These are phyloP conservation scores for Fopius arisanus DNA, from an alignment of 1,140 invertebrate species.

Conservation along the genomic window DNA sequence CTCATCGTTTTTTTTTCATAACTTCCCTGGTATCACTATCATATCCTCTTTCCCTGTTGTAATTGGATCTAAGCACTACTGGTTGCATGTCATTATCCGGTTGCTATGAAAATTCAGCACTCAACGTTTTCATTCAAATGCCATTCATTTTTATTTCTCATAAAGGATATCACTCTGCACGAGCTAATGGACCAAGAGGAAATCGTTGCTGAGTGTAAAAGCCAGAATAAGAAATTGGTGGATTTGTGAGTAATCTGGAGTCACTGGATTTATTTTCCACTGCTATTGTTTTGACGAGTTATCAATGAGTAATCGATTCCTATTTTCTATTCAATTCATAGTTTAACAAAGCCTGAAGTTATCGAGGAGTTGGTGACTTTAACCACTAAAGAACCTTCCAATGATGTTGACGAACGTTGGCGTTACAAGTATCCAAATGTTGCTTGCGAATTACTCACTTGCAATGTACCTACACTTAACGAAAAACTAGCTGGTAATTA, in stretches of 20 bases:
- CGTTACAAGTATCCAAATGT: conserved; percentile 92
- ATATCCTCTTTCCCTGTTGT: background rate
- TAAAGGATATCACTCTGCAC: conserved; percentile 87
- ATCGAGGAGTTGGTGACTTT: conserved; percentile 86
- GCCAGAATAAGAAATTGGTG: conserved; percentile 88
- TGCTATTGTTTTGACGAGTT: background rate
- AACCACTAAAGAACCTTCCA: conserved; percentile 84
- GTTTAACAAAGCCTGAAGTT: conserved; percentile 83
- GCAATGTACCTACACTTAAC: conserved; percentile 85
- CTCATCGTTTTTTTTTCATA: conserved; percentile 18
- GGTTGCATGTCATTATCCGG: background rate
- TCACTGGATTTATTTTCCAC: background rate
- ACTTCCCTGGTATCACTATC: no score
- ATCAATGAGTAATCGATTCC: conserved; percentile 21
- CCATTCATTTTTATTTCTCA: conserved; percentile 40
- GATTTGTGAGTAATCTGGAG: conserved; percentile 82
- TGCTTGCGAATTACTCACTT: conserved; percentile 92
- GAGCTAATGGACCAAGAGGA: conserved; percentile 94
- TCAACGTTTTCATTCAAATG: background rate
- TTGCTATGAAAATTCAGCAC: background rate
- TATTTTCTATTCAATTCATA: conserved; percentile 71
- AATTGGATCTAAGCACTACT: background rate
- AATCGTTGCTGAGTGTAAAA: conserved; percentile 94
- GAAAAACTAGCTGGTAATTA: conserved; percentile 76
- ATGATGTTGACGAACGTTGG: conserved; percentile 77